Conservation (phyloP, 2,113 vertebrate genomes). For the Periophthalmus modestus region DNA sequence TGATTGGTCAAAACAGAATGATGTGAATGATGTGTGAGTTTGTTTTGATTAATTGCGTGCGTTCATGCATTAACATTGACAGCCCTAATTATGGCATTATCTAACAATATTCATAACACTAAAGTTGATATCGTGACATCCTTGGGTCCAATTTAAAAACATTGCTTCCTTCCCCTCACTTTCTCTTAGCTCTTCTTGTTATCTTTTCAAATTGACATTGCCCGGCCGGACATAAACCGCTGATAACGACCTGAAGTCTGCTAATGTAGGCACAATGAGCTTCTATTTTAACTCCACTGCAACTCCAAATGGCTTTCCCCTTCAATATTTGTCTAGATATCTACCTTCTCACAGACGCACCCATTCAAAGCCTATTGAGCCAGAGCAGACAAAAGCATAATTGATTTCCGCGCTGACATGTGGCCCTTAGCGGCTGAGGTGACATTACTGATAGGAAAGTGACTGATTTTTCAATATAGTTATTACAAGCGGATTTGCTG, state of each 20-base stretch:
- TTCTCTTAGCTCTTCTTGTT: background rate
- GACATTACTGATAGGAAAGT: conserved; percentile 8
- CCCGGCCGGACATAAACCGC: conserved; percentile 40
- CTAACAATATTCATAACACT: background rate
- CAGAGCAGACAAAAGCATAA: conserved; percentile 2
- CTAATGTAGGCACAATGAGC: conserved; percentile 9
- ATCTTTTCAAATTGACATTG: conserved; percentile 18
- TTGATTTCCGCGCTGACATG: conserved; percentile 1
- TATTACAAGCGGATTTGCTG: background rate
- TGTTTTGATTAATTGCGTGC: too few species aligned
- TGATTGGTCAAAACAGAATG: too few species aligned
- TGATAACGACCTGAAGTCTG: conserved; percentile 33
- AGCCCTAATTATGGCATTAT: too few species aligned
- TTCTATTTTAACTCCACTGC: conserved; percentile 15
- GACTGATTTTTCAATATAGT: background rate
- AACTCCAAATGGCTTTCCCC: background rate
- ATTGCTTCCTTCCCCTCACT: conserved; percentile 18
- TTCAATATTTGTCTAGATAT: background rate
- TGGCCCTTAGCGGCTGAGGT: conserved; percentile 6
- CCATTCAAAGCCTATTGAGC: conserved; percentile 1
- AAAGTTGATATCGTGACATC: background rate
- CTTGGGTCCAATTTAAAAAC: conserved; percentile 29
- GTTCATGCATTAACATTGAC: too few species aligned
- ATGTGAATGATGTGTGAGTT: too few species aligned
- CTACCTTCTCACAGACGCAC: background rate